Evolutionary conservation across 2,888 invertebrate species (phyloP), one percentile per base, ranked within the genome.

Genomic region (Lampropteryx suffumata): DNA sequence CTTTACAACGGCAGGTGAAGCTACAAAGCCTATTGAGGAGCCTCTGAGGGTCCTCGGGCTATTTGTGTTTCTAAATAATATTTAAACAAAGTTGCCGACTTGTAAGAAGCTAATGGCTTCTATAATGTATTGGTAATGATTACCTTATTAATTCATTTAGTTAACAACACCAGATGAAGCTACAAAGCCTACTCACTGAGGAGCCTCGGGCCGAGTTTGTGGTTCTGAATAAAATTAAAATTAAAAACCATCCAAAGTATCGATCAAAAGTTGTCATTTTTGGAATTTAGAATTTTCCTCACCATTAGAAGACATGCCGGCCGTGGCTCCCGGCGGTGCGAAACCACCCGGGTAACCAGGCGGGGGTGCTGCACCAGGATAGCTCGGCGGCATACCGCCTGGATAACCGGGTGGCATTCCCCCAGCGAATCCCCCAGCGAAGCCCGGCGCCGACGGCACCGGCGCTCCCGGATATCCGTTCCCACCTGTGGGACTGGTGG

Each of bases 231-330:
- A 50, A 47, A 40, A n/a, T 41, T 24, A 54, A 49, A 43, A 45
- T 57, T 13, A 39, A 14, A 3, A 48, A 26, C 34, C 43, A 42
- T 28, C 26, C 35, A 28, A 48, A 34, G 12, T 21, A 35, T 13
- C 7, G 5, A 30, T 21, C 11, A 14, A 35, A 33, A 7, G 7
- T 24, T 5, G 7, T 5, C 3, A 24, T 33, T 46, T 59, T 60
- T 58, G 5, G 29, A 54, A 48, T 53, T 50, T 53, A 12, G 55
- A 48, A 50, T 43, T 11, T 36, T 17, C 12, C 80, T 81, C 73
- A 88, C 88, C 88, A 49, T 63, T 76, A n/a, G 86, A 67, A 14
- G 88, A 83, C 82, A 82, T 78, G 67, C 70, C 71, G 43, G 71
- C 59, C 61, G 75, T 40, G 57, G 68, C 67, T 62, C 71, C 69